Evolutionary conservation across 2,113 vertebrate genomes (phyloP), one percentile per base, ranked within the genome.

Genomic region (Heteronetta atricapilla): DNA sequence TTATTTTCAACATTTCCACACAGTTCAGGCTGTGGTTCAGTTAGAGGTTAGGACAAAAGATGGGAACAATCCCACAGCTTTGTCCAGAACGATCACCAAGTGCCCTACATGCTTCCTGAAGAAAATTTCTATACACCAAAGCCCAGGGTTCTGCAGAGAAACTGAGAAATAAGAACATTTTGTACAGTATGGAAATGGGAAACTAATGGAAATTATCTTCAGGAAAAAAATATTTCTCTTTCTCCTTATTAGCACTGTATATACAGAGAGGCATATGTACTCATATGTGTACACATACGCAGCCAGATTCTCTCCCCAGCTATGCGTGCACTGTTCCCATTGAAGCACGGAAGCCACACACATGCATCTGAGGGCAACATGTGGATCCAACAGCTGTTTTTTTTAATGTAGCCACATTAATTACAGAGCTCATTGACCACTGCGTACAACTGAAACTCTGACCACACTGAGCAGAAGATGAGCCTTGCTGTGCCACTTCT

Each of bases 381-480:
- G 58, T n/a, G 48, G 38, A 69, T n/a, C 50, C 31, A 76, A 55
- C 85, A 94, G 87, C 83, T 91, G 92, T 26, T 40, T 34, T 5
- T n/a, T 89, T 83, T 78, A 76, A 73, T 50, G 42, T 16, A 80
- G 50, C 25, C 56, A 87, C 87, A 78, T 92, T 59, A 95, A 95
- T 93, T 91, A 85, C 68, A 94, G 83, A 94, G 46, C 77, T 77
- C 85, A 90, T 10, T 48, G 62, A 78, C 68, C 62, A 58, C 66
- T 58, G 31, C 28, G 13, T 55, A 38, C 53, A 84, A 44, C 13
- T 68, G 79, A 34, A 60, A 66, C 16, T 36, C 81, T 68, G 68
- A 79, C 68, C 20, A 2, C 44, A 22, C 52, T 4, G 56, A 73
- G 50, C n/a, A 83, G 56, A 55, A 83, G 50, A 55, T 31, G 28